These are phyloP conservation scores for Diglossa cyanea DNA, from an alignment of 2,797 vertebrate species.

Conservation along the genomic window DNA sequence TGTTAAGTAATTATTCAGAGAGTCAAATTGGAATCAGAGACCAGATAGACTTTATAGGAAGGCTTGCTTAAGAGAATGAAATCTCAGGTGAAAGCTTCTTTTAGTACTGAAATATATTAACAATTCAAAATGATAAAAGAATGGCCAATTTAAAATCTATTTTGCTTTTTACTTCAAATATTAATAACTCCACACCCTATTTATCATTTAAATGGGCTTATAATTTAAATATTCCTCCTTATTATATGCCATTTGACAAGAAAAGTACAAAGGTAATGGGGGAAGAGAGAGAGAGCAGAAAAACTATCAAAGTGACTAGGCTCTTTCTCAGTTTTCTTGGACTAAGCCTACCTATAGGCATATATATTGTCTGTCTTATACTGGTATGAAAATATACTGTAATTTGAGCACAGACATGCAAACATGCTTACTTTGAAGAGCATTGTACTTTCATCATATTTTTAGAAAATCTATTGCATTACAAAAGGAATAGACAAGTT, in stretches of 20 bases:
- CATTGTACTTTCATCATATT: not conserved
- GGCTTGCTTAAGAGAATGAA: not conserved
- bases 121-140: not conserved
- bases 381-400: not conserved
- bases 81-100: not conserved
- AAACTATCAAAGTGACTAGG: not conserved
- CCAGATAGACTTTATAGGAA: not conserved
- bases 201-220: not conserved
- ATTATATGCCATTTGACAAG: not conserved
- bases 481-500: slow-evolving; percentile 9
- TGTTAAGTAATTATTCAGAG: slow-evolving; percentile 5
- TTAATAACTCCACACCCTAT: not conserved
- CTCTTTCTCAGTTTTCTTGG: not conserved
- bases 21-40: not conserved
- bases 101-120: not conserved
- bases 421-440: slow-evolving; percentile 24
- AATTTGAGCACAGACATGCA: slow-evolving; percentile 4
- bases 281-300: not conserved
- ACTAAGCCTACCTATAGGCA: not conserved
- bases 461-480: not conserved
- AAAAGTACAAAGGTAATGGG: not conserved
- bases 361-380: not conserved
- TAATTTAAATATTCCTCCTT: not conserved
- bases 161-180: not conserved
- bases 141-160: not conserved